Evolutionary conservation across 1,140 invertebrate species (phyloP).

Genomic region (Adoxophyes honmai): DNA sequence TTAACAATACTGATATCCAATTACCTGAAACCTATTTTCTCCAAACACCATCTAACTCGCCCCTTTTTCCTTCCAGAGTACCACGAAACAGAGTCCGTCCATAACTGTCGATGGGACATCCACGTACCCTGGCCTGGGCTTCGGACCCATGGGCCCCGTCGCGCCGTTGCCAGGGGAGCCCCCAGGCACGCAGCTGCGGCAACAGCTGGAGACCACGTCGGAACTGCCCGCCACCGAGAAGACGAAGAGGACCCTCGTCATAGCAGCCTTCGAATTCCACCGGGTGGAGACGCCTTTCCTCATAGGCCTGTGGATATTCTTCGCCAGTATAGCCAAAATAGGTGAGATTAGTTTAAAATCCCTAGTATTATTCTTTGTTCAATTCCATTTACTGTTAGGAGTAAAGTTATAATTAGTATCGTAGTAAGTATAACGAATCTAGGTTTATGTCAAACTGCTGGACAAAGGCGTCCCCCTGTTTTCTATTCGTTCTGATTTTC

Average conservation of each 20-base stretch:
- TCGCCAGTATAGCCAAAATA: conserved; percentile 95
- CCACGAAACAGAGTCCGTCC: conserved; percentile 71
- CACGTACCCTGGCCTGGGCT: conserved; percentile 62
- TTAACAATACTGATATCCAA: too few relatives aligned
- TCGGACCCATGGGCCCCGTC: conserved; percentile 70
- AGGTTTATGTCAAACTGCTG: too few relatives aligned
- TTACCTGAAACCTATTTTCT: too few relatives aligned
- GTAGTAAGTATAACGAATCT: too few relatives aligned
- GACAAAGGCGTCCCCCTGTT: too few relatives aligned
- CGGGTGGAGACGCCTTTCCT: conserved; percentile 94
- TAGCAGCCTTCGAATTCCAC: conserved; percentile 90
- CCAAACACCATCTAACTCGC: neutral
- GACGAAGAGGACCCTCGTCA: conserved; percentile 75
- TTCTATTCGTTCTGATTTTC: too few relatives aligned
- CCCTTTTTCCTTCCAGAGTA: conserved; percentile 45
- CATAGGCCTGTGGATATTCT: conserved; percentile 96
- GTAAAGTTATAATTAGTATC: too few relatives aligned
- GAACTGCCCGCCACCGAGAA: conserved; percentile 45
- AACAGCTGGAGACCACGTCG: conserved; percentile 49
- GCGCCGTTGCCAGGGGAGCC: conserved; percentile 53
- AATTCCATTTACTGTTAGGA: too few relatives aligned
- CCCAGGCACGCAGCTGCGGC: conserved; percentile 50
- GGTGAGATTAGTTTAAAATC: too few relatives aligned
- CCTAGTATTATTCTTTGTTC: too few relatives aligned
- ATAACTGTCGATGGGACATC: conserved; percentile 66